phyloP scores from a whole-genome alignment of 35 echinoderm and acorn worm species.

The Apostichopus japonicus region DNA sequence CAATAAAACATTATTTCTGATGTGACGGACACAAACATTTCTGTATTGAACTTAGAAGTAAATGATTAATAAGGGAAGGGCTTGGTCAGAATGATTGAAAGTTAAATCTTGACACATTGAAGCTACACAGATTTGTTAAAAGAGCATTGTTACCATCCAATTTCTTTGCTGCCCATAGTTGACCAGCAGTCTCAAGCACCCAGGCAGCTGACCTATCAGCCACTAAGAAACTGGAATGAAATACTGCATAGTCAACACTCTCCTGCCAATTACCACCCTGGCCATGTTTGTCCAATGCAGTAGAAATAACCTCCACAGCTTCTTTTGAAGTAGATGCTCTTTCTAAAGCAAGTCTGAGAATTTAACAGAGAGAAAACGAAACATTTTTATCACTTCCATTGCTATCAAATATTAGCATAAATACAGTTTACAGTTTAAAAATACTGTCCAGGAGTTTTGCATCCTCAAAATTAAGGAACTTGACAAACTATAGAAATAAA shows the following conservation, averaged over 20 bases:
- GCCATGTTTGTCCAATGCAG: conserved; percentile 63
- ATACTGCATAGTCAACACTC: background rate
- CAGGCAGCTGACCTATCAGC: conserved; percentile 65
- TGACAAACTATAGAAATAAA: no score
- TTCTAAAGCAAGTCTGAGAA: conserved; percentile 75
- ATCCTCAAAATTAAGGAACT: background rate
- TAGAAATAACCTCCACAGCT: conserved; percentile 71
- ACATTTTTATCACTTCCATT: background rate
- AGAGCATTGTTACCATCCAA: conserved; percentile 43
- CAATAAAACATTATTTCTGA: no score
- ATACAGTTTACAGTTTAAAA: background rate
- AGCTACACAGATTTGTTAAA: background rate
- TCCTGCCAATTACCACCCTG: conserved; percentile 72
- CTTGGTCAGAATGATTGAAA: no score
- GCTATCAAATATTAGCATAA: background rate
- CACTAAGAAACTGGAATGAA: conserved; percentile 67
- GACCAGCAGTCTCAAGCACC: conserved; percentile 73
- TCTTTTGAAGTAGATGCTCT: conserved; percentile 61
- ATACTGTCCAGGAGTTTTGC: background rate
- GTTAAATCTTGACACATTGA: no score
- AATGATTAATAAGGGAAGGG: no score
- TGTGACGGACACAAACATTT: no score
- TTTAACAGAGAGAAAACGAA: background rate
- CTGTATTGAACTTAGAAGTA: no score
- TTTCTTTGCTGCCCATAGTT: conserved; percentile 71